Evolutionary conservation across 2,797 vertebrate genomes (phyloP).

Genomic region (Oreochromis mossambicus): DNA sequence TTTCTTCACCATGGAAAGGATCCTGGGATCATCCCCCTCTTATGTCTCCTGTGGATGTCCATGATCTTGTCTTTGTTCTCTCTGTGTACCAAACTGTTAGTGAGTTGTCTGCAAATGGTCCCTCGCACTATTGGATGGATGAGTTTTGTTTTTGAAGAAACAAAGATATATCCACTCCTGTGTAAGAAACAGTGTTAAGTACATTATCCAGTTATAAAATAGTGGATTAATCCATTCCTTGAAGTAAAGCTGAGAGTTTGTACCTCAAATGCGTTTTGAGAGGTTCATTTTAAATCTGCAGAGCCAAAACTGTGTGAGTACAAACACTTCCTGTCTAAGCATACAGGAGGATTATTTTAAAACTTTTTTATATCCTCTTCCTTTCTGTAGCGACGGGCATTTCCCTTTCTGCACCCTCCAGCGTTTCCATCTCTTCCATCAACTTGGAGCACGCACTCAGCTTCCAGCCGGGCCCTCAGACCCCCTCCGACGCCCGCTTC

Average conservation of each 20-base stretch:
- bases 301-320: background rate
- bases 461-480: slow-evolving; percentile 48
- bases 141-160: background rate
- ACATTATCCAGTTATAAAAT: background rate
- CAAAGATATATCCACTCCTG: background rate
- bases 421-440: slow-evolving; percentile 59
- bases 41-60: background rate
- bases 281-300: background rate
- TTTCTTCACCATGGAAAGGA: background rate
- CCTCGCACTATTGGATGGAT: background rate
- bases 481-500: slow-evolving; percentile 25
- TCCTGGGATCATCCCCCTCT: background rate
- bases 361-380: background rate
- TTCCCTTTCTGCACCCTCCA: slow-evolving; percentile 48
- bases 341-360: background rate
- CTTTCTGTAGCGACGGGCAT: slow-evolving; percentile 4
- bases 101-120: background rate
- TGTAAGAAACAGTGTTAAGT: background rate
- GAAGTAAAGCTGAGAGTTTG: background rate
- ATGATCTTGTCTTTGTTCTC: background rate
- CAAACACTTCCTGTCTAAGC: background rate
- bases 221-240: background rate
- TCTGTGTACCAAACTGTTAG: background rate
- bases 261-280: background rate
- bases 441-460: slow-evolving; percentile 65